Conservation (phyloP, 1,140 invertebrate species). For the Apis cerana region DNA sequence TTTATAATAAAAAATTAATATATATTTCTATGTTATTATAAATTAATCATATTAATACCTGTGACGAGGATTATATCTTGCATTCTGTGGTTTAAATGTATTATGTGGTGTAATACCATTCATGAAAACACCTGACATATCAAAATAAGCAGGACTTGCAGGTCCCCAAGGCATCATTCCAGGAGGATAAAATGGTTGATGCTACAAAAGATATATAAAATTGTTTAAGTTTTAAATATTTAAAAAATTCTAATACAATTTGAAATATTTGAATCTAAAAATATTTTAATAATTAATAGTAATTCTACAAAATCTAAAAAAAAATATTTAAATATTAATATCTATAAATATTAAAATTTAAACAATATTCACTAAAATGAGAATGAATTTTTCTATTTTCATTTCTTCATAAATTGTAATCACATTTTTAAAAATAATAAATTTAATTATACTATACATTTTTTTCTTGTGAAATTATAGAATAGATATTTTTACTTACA, state of each 20-base stretch:
- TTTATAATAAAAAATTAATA: not conserved
- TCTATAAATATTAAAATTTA: not conserved
- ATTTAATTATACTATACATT: not conserved
- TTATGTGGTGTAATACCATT: constrained; percentile 88
- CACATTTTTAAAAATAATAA: not conserved
- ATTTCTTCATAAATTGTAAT: too few relatives aligned
- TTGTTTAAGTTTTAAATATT: not conserved
- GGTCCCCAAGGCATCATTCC: constrained; percentile 84
- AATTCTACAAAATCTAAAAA: not conserved
- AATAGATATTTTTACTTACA: constrained; percentile 81
- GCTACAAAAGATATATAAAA: constrained; percentile 73
- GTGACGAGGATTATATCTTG: constrained; percentile 77
- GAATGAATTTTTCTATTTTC: not conserved
- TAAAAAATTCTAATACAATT: not conserved
- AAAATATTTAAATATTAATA: not conserved
- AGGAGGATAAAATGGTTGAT: constrained; percentile 83
- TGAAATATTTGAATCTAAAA: not conserved
- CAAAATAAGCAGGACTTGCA: constrained; percentile 85
- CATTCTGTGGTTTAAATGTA: constrained; percentile 82
- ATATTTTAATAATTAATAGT: not conserved
- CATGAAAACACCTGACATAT: constrained; percentile 87
- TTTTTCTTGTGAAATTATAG: not conserved
- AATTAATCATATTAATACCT: constrained; percentile 64
- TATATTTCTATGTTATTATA: not conserved
- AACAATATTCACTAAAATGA: not conserved